These are phyloP conservation scores for Ornithorhynchus anatinus DNA, from an alignment of 2,113 vertebrate genomes.

Conservation along the genomic window DNA sequence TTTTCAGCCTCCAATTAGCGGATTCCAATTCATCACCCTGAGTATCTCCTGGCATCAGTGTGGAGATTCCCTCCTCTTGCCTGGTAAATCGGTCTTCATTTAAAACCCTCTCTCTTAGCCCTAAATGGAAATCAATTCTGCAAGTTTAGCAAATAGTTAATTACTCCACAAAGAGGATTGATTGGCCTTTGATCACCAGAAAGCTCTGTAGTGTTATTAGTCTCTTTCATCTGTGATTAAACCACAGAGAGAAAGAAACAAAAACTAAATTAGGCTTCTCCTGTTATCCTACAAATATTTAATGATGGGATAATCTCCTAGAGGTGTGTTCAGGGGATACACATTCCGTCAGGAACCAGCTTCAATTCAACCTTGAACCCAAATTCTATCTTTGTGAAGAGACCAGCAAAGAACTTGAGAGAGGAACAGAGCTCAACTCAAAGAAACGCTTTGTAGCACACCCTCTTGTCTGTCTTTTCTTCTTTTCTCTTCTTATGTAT, in stretches of 20 bases:
- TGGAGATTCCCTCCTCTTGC: constrained; percentile 75
- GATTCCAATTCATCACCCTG: constrained; percentile 79
- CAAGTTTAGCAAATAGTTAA: constrained; percentile 94
- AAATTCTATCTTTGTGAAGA: constrained; percentile 62
- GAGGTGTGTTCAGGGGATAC: constrained; percentile 76
- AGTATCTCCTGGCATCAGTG: constrained; percentile 80
- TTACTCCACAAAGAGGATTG: constrained; percentile 89
- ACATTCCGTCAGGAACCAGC: constrained; percentile 57
- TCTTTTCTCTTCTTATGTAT: constrained; percentile 66
- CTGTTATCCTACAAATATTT: constrained; percentile 86
- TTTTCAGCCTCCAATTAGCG: constrained; percentile 79
- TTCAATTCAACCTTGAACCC: constrained; percentile 72
- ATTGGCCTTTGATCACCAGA: constrained; percentile 83
- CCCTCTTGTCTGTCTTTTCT: constrained; percentile 66
- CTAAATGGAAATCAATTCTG: constrained; percentile 91
- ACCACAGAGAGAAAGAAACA: constrained; percentile 84
- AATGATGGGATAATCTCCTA: constrained; percentile 83
- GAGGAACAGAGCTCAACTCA: constrained; percentile 63
- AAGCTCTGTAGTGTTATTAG: constrained; percentile 82
- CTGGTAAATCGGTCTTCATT: constrained; percentile 86
- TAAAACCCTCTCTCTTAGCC: constrained; percentile 85
- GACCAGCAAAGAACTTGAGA: constrained; percentile 58
- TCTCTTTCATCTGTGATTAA: constrained; percentile 90
- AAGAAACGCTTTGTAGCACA: constrained; percentile 66
- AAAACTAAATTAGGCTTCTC: constrained; percentile 87